Percentiles rank a stretch among this genome's conserved stretches.
phyloP scores from a whole-genome alignment of 2,888 invertebrate species.

The Ophion ellenae region DNA sequence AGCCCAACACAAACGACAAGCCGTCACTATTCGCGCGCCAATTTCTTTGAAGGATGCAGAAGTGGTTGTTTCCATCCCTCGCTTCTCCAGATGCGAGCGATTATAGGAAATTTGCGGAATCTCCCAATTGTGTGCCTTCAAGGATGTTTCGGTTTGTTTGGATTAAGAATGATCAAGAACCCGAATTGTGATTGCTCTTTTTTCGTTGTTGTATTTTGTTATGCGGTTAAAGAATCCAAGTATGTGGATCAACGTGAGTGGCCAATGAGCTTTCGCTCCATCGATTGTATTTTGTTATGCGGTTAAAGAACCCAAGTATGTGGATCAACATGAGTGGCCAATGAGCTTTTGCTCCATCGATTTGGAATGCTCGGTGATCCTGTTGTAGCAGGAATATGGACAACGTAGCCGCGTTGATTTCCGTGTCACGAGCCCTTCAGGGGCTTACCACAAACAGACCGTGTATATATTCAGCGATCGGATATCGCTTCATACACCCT shows the following conservation, averaged over 20 bases:
- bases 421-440: slow-evolving; percentile 25
- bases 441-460: slow-evolving; percentile 36
- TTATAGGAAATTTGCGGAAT: too few species aligned
- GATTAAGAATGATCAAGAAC: too few species aligned
- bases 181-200: too few species aligned
- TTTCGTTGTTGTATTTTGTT: too few species aligned
- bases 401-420: slow-evolving; percentile 5
- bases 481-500: slow-evolving; percentile 29
- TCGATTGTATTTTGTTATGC: too few species aligned
- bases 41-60: neutral
- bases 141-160: too few species aligned
- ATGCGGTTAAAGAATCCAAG: neutral
- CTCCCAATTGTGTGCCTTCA: too few species aligned
- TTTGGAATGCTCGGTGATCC: slow-evolving; percentile 4
- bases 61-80: neutral
- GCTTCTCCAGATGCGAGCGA: too few species aligned
- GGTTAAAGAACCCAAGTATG: too few species aligned
- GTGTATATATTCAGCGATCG: slow-evolving; percentile 26
- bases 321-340: neutral
- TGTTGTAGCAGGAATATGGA: neutral
- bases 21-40: neutral
- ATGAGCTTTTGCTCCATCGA: slow-evolving; percentile 24
- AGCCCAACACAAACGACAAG: neutral
- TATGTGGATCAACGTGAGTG: neutral
- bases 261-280: slow-evolving; percentile 20